These are phyloP conservation scores for Anoplophora glabripennis DNA, from an alignment of 1,140 invertebrate species.

Conservation along the genomic window DNA sequence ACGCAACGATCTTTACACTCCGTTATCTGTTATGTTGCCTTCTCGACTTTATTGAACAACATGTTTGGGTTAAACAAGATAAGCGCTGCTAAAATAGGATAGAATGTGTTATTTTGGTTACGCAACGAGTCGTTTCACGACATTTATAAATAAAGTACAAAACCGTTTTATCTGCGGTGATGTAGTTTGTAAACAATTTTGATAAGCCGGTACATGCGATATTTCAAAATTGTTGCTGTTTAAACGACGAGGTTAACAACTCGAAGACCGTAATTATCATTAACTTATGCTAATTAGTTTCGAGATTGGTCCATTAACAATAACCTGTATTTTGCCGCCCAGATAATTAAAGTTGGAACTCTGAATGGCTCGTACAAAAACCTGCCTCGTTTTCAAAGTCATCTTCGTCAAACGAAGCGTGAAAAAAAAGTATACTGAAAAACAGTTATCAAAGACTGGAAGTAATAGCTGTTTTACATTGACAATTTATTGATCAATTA, in stretches of 20 bases:
- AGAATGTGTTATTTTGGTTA: background rate
- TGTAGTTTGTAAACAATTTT: background rate
- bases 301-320: too few relatives aligned
- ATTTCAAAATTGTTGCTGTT: background rate
- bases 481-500: too few relatives aligned
- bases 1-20: constrained; percentile 22
- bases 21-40: constrained; percentile 21
- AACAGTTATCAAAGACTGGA: too few relatives aligned
- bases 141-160: background rate
- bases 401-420: too few relatives aligned
- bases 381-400: too few relatives aligned
- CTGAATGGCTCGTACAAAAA: too few relatives aligned
- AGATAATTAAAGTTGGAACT: too few relatives aligned
- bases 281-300: too few relatives aligned
- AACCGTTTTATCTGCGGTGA: constrained; percentile 1
- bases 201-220: background rate
- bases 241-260: background rate
- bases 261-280: too few relatives aligned
- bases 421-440: too few relatives aligned
- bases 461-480: too few relatives aligned
- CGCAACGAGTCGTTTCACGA: background rate
- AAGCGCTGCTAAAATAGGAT: constrained; percentile 5
- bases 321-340: too few relatives aligned
- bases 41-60: constrained; percentile 14
- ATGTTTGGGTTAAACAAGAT: constrained; percentile 23